Evolutionary conservation across 2,113 vertebrate genomes (phyloP), one percentile per base, ranked within the genome.

Genomic region (Thunnus thynnus): DNA sequence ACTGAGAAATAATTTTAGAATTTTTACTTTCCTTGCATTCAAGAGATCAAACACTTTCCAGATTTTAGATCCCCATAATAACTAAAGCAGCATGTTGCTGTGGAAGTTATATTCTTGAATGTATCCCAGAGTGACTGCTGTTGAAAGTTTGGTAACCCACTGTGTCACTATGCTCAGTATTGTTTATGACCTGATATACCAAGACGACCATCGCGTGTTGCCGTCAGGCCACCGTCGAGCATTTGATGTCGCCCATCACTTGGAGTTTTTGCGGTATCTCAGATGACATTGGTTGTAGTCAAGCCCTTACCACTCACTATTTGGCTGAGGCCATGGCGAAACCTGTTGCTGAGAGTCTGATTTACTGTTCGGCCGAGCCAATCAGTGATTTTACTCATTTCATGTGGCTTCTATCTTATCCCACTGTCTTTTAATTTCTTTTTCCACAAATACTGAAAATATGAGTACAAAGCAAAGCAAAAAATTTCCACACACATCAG

Each of bases 161-260:
- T 64, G 86, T 76, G 78, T 85, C 83, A 13, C 86, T 88, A 86
- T 91, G 88, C 84, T 41, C 7, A 8, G 7, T 41, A 9, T 36
- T 36, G 68, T 57, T 79, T 3, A 41, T 16, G 10, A 30, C n/a
- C 48, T 3, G 17, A 27, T 44, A 41, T 71, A 57, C 55, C 57
- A 27, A 25, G 25, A 7, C 13, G 13, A 46, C 36, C 36, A 41
- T 41, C 8, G 36, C 36, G 36, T 41, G 36, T 41, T 41, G 36
- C 36, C 36, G 36, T 41, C 6, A 6, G 36, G 36, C 7, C 17
- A 51, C 27, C 56, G 47, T n/a, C n/a, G 17, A 61, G 62, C 30
- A 2, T 60, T 25, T 68, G 54, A 56, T 41, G 71, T 32, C 12
- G 46, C 68, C 67, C 9, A 3, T 76, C 72, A 76, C 61, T 44